Base-by-base conservation (phyloP, 2,113 vertebrate genomes). In the Cottus gobio region DNA sequence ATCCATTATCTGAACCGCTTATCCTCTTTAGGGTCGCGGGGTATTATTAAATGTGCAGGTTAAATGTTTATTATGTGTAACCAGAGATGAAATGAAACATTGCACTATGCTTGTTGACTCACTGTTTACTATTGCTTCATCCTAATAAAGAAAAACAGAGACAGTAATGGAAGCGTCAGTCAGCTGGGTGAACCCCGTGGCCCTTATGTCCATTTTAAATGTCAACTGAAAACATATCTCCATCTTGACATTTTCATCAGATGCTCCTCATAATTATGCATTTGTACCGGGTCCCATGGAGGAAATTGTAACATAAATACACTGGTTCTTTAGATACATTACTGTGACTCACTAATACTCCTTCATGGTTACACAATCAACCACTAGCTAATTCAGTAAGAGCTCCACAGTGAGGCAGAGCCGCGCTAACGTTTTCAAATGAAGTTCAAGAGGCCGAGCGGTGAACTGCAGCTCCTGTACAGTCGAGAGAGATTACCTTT, bases 181-280 rank as follows among this genome's bases (percentile, higher is more conserved):
- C 50, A 5, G 20, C 44, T 72, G 3, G 12, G 46, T 16, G n/a
- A 80, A 57, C 71, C 30, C 28, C 6, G 26, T 56, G 62, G 13
- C 71, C 50, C 30, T 5, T 26, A 7, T 24, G 54, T 57, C 50
- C 60, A 86, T 75, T 76, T 82, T 37, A 88, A 87, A 87, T 88
- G 84, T 80, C 82, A 90, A 13, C 73, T 11, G 67, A 61, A 73
- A 62, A 83, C 20, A 1, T 52, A 71, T 72, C 56, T 71, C 63
- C 65, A 22, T 61, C 31, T 57, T 79, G 85, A 83, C 83, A 87
- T 90, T 87, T 87, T 65, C 52, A 71, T 60, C 61, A 81, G 84
- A 82, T 63, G 58, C 70, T 52, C 60, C 63, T 77, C 56, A 58
- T 79, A 83, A 74, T 58, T 58, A 83, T 64, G 36, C 70, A 42